Conservation (phyloP, 2,113 vertebrate species). For the Chrysochloris asiatica region DNA sequence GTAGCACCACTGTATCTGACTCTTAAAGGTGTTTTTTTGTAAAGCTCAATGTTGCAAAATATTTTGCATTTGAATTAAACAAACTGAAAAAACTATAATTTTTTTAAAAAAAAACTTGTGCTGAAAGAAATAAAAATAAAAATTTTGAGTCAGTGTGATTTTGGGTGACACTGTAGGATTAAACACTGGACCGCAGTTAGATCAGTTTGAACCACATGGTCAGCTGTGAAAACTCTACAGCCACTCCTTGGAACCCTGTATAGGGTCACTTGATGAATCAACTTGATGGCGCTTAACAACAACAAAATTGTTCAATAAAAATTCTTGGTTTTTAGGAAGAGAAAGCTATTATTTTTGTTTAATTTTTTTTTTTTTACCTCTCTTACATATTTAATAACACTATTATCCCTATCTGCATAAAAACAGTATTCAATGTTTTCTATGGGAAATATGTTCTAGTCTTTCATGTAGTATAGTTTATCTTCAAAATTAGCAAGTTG, state of each 20-base stretch:
- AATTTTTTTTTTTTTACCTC: neutral
- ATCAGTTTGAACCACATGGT: no score
- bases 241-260: no score
- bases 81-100: neutral
- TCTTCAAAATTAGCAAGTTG: neutral
- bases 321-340: slow-evolving; percentile 37
- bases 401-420: neutral
- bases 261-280: no score
- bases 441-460: neutral
- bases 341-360: neutral
- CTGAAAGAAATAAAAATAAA: neutral
- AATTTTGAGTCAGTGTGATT: neutral
- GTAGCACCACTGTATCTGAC: neutral
- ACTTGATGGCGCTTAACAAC: no score
- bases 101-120: slow-evolving; percentile 14
- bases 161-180: no score
- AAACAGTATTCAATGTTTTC: neutral
- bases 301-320: neutral
- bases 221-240: no score
- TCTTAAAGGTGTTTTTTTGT: neutral
- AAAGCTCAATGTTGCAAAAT: neutral
- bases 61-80: neutral
- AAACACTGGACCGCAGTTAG: no score
- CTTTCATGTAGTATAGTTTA: neutral
- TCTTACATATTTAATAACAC: neutral